Evolutionary conservation across 2,113 vertebrate genomes (phyloP).

Genomic region (Semnornis frantzii): DNA sequence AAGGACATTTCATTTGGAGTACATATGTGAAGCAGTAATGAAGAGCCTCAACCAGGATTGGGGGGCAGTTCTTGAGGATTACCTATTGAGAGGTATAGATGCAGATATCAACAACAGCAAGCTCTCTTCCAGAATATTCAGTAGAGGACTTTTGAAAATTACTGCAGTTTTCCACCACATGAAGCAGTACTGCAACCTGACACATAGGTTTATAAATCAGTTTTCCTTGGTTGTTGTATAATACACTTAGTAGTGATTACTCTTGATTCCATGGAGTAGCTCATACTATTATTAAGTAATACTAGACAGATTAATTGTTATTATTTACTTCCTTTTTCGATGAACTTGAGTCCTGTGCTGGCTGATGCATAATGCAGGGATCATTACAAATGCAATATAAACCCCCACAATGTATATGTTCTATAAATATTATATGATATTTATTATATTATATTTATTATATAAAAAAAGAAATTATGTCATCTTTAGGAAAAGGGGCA

Average conservation of each 20-base stretch:
- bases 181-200: not conserved
- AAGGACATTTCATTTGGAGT: not conserved
- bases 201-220: conserved; percentile 22
- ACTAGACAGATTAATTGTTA: conserved; percentile 20
- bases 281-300: conserved; percentile 25
- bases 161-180: not conserved
- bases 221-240: not conserved
- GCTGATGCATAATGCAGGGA: not conserved
- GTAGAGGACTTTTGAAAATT: not conserved
- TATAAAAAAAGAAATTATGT: too few species aligned
- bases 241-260: not conserved
- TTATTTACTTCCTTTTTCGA: conserved; percentile 47
- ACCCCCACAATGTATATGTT: not conserved
- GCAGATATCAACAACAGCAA: not conserved
- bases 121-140: not conserved
- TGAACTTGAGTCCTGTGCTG: not conserved
- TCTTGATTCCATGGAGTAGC: not conserved
- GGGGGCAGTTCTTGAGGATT: not conserved
- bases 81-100: not conserved
- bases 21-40: not conserved
- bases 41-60: not conserved
- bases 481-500: too few species aligned
- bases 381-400: not conserved
- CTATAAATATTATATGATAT: too few species aligned
- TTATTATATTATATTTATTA: too few species aligned